Base-by-base conservation (phyloP, 1,140 invertebrate genomes). In the Heterodera carotae region DNA sequence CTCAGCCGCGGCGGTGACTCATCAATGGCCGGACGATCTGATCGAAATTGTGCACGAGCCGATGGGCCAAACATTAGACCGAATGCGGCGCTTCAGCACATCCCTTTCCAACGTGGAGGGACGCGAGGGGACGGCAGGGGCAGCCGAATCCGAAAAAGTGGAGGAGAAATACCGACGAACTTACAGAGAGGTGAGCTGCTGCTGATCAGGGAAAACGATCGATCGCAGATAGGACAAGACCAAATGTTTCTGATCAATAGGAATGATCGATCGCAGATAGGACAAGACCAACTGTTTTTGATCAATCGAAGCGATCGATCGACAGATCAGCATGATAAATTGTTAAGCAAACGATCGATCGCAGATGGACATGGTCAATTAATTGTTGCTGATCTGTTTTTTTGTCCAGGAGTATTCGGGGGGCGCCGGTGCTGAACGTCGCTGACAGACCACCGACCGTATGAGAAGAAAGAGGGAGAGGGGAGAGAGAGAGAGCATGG, bases 31-130 rank as follows among this genome's bases (percentile, higher is more conserved):
- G 8, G 85, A 87, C 29, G 81, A 88, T 77, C 76, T 87, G 59
- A 88, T 87, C 60, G 81, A 84, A 39, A 88, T 87, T 60, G 85
- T 88, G 8, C 70, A 84, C 36, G 85, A 87, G 79, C 85, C 85
- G 25, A 88, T 88, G 81, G 70, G 75, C 64, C 84, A 83, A 34
- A 87, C 85, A 4, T 75, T 87, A 27, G 80, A 85, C 62, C 64
- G 85, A 18, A 88, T 88, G 82, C 84, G 83, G 22, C 81, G 84
- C 25, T 87, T 86, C 73, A 85, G 83, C 72, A 88, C 74, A 56
- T 87, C 85, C 25, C 72, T 86, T 64, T 82, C 85, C 36, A 88
- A 86, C 62, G 79, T 85, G 25, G 86, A 86, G 77, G 56, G 76
- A 71, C 66, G 74, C 43, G 33, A 33, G 53, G 43, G 29, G 59